Percentiles rank a stretch among this genome's conserved stretches.
Evolutionary conservation across 2,888 invertebrate genomes (phyloP).

Genomic region (Anarsia innoxiella): DNA sequence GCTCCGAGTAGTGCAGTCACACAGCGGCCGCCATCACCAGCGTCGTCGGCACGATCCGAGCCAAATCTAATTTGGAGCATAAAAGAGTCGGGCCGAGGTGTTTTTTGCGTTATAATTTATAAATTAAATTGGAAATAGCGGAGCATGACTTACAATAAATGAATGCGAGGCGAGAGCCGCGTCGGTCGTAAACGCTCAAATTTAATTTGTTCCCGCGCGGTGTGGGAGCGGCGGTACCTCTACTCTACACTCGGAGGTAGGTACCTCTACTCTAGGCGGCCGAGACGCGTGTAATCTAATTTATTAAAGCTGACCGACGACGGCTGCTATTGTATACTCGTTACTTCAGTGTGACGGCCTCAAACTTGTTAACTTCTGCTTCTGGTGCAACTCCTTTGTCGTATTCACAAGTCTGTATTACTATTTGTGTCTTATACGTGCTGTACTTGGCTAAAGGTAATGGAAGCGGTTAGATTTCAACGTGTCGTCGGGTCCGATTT

Average conservation of each 20-base stretch:
- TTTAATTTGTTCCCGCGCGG: slow-evolving; percentile 31
- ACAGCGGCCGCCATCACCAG: slow-evolving; percentile 7
- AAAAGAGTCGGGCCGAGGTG: slow-evolving; percentile 7
- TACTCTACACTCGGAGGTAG: not conserved
- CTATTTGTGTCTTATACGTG: not conserved
- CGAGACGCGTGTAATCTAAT: slow-evolving; percentile 30
- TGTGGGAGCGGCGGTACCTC: slow-evolving; percentile 6
- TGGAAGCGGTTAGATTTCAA: not conserved
- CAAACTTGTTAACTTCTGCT: no score
- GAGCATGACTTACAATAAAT: slow-evolving; percentile 30
- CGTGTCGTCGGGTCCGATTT: no score
- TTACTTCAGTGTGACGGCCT: no score
- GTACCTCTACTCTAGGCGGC: no score
- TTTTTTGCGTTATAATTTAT: slow-evolving; percentile 31
- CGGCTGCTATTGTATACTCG: slow-evolving; percentile 19
- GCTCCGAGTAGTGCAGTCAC: no score
- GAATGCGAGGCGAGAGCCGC: slow-evolving; percentile 18
- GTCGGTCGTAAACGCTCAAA: slow-evolving; percentile 29
- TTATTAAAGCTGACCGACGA: slow-evolving; percentile 33
- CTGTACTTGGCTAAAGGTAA: not conserved
- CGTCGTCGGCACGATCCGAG: slow-evolving; percentile 2
- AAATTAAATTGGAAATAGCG: slow-evolving; percentile 33
- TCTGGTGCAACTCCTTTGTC: not conserved
- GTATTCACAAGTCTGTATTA: not conserved
- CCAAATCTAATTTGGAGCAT: slow-evolving; percentile 8